Evolutionary conservation across 2,113 vertebrate genomes (phyloP).

Genomic region (Crotalus tigris): DNA sequence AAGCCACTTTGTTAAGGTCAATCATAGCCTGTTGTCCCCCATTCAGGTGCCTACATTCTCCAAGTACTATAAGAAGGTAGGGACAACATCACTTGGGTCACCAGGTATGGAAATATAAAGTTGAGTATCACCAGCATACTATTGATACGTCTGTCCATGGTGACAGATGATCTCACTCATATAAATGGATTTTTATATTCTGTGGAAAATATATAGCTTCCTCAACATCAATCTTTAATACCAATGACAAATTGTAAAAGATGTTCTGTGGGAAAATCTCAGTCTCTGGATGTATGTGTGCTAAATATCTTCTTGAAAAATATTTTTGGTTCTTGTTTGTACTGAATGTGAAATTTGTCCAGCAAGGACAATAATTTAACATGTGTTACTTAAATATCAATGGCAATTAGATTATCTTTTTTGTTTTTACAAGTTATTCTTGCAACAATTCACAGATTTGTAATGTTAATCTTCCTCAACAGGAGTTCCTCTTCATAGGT

Average conservation of each 20-base stretch:
- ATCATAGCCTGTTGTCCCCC: not conserved
- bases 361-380: not conserved
- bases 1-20: not conserved
- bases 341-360: not conserved
- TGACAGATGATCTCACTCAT: not conserved
- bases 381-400: not conserved
- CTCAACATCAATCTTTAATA: not conserved
- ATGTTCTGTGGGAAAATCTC: not conserved
- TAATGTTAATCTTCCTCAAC: not conserved
- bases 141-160: not conserved
- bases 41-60: not conserved
- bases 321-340: not conserved
- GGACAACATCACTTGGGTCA: not conserved
- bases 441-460: not conserved
- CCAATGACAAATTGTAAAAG: not conserved
- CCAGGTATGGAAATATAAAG: not conserved
- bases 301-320: not conserved
- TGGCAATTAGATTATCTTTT: not conserved
- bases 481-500: not conserved
- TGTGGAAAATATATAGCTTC: not conserved
- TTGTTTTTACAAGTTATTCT: not conserved
- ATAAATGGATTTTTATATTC: not conserved
- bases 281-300: not conserved
- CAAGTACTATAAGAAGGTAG: not conserved
- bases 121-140: not conserved